Base-by-base conservation (phyloP, 64 coral and sea anemone genomes). In the Montipora capricornis region DNA sequence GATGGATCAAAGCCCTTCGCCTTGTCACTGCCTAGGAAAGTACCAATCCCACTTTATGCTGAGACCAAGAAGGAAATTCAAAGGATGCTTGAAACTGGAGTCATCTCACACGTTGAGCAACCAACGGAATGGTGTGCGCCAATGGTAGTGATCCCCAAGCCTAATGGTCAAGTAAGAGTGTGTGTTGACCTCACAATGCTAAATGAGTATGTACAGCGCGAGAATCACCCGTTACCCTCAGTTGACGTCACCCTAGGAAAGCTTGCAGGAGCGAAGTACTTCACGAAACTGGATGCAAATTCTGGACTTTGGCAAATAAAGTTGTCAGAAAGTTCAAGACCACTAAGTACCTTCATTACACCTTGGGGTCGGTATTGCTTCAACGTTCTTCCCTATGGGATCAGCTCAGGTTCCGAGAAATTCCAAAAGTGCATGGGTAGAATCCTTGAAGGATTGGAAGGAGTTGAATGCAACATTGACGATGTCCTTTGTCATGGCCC, bases 21-120 rank as follows among this genome's bases (percentile, higher is more conserved):
- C 5, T 17, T 95, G 8, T 17, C 88, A 70, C 83, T 91, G 1
- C 93, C 93, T 71, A 84, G 93, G 91, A 90, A 95, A 70, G 93
- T 91, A 9, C 89, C 94, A 37, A 80, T 91, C 46, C 94, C 94
- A 78, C 83, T 91, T 0, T 90, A 78, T 8, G 12, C 46, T 5
- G 52, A 79, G 2, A 67, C 58, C 14, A 79, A 79, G 55, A 1
- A 44, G 3, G 74, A 79, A 66, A 67, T 90, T 44, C 52, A 60
- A 11, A 52, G 53, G 16, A 78, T 64, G 55, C 50, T 57, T n/a
- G 78, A 89, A 55, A 48, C 26, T 50, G 75, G 75, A 52, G 74
- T 89, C 2, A 89, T 89, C 9, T 77, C 87, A 9, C 29, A 20
- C 13, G 87, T 89, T 6, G 75, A 76, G 5, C 6, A 11, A 22